A percentile compares a stretch with the other conserved stretches of the same genome.
These are phyloP conservation scores for Chinchilla lanigera DNA, from an alignment of 2,113 vertebrate species.

Conservation along the genomic window DNA sequence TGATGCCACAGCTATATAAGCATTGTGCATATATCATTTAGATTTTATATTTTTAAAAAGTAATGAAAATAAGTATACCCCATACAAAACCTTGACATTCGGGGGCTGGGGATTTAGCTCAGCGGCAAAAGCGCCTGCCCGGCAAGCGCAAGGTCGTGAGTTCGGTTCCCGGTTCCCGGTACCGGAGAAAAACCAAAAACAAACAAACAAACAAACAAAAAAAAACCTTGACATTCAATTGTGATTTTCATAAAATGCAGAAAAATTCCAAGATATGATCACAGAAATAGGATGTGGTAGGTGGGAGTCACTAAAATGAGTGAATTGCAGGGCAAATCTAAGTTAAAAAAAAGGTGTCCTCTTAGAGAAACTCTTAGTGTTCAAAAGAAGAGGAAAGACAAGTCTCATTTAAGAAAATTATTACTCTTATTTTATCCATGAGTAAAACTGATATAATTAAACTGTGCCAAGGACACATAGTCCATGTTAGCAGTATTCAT, in stretches of 20 bases:
- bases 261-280: not conserved
- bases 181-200: too few species aligned
- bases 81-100: not conserved
- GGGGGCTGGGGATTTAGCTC: too few species aligned
- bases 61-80: not conserved
- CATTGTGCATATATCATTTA: not conserved
- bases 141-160: too few species aligned
- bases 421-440: constrained; percentile 42
- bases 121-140: too few species aligned
- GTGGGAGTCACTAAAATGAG: not conserved
- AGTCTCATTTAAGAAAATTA: not conserved
- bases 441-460: not conserved
- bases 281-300: not conserved
- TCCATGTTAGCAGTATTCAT: not conserved
- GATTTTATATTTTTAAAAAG: not conserved
- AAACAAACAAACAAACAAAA: too few species aligned
- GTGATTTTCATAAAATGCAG: not conserved
- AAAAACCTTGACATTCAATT: not conserved
- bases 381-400: not conserved
- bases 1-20: not conserved
- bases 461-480: not conserved
- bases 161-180: too few species aligned
- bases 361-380: not conserved
- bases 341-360: not conserved
- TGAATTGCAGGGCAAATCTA: not conserved